Evolutionary conservation across 2,888 invertebrate genomes (phyloP).

Genomic region (Drosophila basisetae): DNA sequence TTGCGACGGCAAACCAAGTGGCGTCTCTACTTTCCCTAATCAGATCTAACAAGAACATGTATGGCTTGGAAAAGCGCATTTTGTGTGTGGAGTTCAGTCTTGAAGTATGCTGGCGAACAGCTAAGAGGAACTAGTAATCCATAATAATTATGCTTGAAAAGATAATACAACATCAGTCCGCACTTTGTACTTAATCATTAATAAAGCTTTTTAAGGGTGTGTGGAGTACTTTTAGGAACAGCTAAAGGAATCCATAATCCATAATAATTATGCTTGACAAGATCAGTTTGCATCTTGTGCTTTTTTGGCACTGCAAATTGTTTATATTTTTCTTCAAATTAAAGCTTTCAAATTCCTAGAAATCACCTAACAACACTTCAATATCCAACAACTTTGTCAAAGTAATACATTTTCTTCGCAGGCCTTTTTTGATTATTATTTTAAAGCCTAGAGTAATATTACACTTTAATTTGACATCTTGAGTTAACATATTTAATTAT

Average conservation of each 20-base stretch:
- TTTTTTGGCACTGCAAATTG: background rate
- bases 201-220: background rate
- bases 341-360: background rate
- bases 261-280: background rate
- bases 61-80: conserved; percentile 14
- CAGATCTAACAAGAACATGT: conserved; percentile 46
- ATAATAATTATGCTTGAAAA: background rate
- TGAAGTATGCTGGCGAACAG: conserved; percentile 1
- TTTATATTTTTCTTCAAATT: background rate
- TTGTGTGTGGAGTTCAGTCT: background rate
- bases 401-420: background rate
- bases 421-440: background rate
- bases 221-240: background rate
- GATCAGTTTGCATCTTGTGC: background rate
- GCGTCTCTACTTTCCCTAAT: conserved; percentile 42
- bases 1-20: conserved; percentile 59
- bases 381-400: background rate
- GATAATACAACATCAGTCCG: background rate
- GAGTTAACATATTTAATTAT: background rate
- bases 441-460: background rate
- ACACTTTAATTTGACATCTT: background rate
- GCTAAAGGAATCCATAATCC: background rate
- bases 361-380: background rate
- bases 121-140: background rate
- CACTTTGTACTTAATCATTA: background rate